Evolutionary conservation across 2,888 invertebrate genomes (phyloP), one percentile per base, ranked within the genome.

Genomic region (Pediacus dermestoides): DNA sequence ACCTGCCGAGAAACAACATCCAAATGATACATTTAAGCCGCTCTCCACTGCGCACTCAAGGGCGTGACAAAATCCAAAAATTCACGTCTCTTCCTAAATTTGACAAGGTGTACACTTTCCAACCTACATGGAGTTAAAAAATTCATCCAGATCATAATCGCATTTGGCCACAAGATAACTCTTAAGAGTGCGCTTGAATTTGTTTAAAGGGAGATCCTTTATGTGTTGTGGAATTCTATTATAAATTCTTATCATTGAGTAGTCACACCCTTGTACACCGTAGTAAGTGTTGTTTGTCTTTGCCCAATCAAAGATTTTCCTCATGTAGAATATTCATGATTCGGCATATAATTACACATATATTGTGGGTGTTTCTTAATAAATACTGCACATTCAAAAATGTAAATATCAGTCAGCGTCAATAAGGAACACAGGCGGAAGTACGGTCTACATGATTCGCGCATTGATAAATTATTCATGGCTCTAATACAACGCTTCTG

Each of bases 331-430:
- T n/a, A n/a, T n/a, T n/a, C n/a, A n/a, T n/a, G n/a, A n/a, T n/a
- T n/a, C n/a, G n/a, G n/a, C n/a, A n/a, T n/a, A n/a, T n/a, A n/a
- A n/a, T n/a, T n/a, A n/a, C n/a, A n/a, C n/a, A n/a, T n/a, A n/a
- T n/a, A n/a, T n/a, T n/a, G n/a, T n/a, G n/a, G n/a, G n/a, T n/a
- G n/a, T n/a, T 25, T 25, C 10, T 25, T 25, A 11, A 9, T 9
- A 10, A 25, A 25, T 4, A 25, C 10, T 7, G 4, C 9, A 9
- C 9, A 4, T 25, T 25, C 25, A 25, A 6, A 25, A 25, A 25
- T 25, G 9, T 25, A 25, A 10, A 25, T 25, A 25, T 25, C 25
- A 9, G 25, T 7, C 11, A 18, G n/a, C 6, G 25, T 25, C 10
- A 25, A n/a, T 25, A 25, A 10, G 11, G 4, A 4, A 25, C 10